Evolutionary conservation across 2,888 invertebrate species (phyloP), one percentile per base, ranked within the genome.

Genomic region (Allolobophora icterica): DNA sequence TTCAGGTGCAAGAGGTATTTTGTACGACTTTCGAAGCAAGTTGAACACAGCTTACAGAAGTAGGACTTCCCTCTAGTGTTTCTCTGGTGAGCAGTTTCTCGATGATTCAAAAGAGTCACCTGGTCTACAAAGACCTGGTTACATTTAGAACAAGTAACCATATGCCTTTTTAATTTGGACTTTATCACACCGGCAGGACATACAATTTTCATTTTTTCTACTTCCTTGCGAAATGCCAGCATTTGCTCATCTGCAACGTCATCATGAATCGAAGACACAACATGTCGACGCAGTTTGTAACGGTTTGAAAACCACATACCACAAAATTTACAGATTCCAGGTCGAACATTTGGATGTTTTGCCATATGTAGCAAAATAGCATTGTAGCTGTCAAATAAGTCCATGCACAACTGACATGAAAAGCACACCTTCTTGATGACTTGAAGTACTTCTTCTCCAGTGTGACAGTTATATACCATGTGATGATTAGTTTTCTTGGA

Each of bases 321-420:
- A 90, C 92, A 92, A 42, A 92, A 92, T 42, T 84, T 92, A 84
- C 92, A 92, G 33, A 92, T 91, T 34, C 91, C 92, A 30, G 92
- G 92, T 83, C 58, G 45, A 11, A 91, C 89, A 42, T 87, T 89
- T 30, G 91, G 89, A 42, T 92, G 92, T 40, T 87, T 38, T 45
- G 38, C n/a, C 34, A 92, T 42, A 34, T 92, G 92, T 33, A 84
- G 52, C 84, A 58, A 71, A 24, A 92, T 91, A 4, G 33, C 89
- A 30, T 71, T 90, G 83, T 91, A 92, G n/a, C 87, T 89, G 17
- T 84, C 90, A 58, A 34, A 92, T 13, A n/a, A 84, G 33, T 90
- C 90, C 15, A 38, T 90, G 84, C 92, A 92, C n/a, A 90, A 58
- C 33, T 89, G 87, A 89, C 92, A 92, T 0, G 71, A 42, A 52